Evolutionary conservation across 2,888 invertebrate genomes (phyloP), one percentile per base, ranked within the genome.

Genomic region (Ecdyonurus torrentis): DNA sequence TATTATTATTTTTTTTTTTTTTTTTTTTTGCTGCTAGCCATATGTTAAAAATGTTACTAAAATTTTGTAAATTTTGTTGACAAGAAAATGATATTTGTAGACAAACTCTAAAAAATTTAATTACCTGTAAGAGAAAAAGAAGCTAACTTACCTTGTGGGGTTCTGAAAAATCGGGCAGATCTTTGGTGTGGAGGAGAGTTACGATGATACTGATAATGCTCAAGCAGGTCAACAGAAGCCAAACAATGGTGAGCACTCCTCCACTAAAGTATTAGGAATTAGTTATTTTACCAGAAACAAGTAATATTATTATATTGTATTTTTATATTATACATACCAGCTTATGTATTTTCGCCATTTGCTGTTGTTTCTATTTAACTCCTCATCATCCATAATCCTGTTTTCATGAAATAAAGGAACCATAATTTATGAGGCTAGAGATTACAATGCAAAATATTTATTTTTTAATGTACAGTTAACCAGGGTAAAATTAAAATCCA

Each of bases 61-160:
- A 50, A 18, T 50, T 50, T 50, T n/a, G n/a, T n/a, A n/a, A n/a
- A n/a, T n/a, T n/a, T n/a, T n/a, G n/a, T n/a, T n/a, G n/a, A n/a
- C n/a, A n/a, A n/a, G n/a, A n/a, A n/a, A n/a, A n/a, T n/a, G n/a
- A n/a, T n/a, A n/a, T n/a, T n/a, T n/a, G n/a, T n/a, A n/a, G n/a
- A n/a, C n/a, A n/a, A n/a, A n/a, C n/a, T n/a, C n/a, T n/a, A n/a
- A n/a, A n/a, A n/a, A n/a, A n/a, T n/a, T n/a, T n/a, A n/a, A n/a
- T n/a, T n/a, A n/a, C n/a, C n/a, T n/a, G n/a, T n/a, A n/a, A n/a
- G n/a, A n/a, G n/a, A n/a, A n/a, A n/a, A n/a, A n/a, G n/a, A n/a
- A n/a, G n/a, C n/a, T n/a, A n/a, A n/a, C n/a, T 37, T 55, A 55
- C 55, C 55, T 20, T 55, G 55, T 55, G 55, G 22, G 55, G 55